Percentiles rank a stretch among this genome's conserved stretches.
Evolutionary conservation across 1,140 invertebrate genomes (phyloP).

Genomic region (Lamellibrachia luymesi): DNA sequence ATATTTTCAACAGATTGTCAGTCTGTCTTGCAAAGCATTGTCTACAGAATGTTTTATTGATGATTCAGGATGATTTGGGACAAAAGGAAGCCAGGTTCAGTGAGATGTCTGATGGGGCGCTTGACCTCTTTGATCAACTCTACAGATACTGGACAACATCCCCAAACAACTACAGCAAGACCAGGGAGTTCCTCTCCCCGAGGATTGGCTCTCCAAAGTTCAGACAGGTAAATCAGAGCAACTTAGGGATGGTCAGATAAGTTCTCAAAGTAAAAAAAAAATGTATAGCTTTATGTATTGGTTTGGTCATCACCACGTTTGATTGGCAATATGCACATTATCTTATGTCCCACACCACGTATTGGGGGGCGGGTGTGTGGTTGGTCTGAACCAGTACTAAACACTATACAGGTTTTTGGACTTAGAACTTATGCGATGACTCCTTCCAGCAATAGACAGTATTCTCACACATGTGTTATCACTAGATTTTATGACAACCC

Average conservation of each 20-base stretch:
- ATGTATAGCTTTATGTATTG: too few species aligned
- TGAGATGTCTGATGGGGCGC: background rate
- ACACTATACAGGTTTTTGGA: too few species aligned
- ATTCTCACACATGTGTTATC: too few species aligned
- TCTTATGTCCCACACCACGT: too few species aligned
- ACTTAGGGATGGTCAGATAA: too few species aligned
- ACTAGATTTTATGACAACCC: too few species aligned
- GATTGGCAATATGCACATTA: too few species aligned
- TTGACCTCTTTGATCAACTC: background rate
- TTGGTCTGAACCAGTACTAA: background rate
- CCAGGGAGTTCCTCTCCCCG: background rate
- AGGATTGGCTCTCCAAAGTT: slow-evolving; percentile 13
- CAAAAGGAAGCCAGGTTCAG: background rate
- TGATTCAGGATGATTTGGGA: slow-evolving; percentile 9
- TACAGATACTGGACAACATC: background rate
- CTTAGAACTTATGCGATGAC: too few species aligned
- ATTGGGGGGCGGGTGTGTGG: too few species aligned
- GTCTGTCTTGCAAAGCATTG: background rate
- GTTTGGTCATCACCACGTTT: too few species aligned
- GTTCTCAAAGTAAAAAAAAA: too few species aligned
- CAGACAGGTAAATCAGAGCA: background rate
- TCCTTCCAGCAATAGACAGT: too few species aligned
- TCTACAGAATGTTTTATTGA: background rate
- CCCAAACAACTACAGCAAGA: background rate
- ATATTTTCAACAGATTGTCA: background rate